These are phyloP conservation scores for Drosophila pandora DNA, from an alignment of 1,140 invertebrate genomes.

Conservation along the genomic window DNA sequence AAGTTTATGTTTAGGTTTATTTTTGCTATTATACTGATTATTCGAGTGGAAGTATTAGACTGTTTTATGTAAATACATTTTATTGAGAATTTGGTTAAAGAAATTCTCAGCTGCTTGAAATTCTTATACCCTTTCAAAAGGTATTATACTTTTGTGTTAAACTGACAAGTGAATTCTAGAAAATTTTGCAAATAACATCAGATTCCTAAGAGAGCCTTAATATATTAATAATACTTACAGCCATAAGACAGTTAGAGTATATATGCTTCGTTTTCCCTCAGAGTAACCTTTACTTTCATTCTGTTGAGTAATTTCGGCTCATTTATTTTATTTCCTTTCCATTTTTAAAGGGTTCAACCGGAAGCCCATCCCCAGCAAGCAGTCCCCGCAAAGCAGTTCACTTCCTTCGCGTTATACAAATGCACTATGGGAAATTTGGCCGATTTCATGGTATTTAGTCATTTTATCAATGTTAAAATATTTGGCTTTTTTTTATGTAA, in stretches of 20 bases:
- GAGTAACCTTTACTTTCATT: background rate
- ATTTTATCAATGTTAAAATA: no score
- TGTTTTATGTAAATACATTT: background rate
- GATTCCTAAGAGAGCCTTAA: no score
- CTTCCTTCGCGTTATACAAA: background rate
- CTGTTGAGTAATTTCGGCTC: background rate
- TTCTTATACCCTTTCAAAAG: no score
- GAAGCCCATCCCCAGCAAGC: background rate
- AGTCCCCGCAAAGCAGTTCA: background rate
- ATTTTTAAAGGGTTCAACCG: constrained; percentile 1
- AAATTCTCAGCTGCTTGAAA: background rate
- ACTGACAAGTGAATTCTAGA: no score
- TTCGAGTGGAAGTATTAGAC: background rate
- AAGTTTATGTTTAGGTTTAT: background rate
- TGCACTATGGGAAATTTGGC: no score
- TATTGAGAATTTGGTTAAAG: background rate
- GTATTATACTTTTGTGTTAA: background rate
- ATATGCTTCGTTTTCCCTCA: background rate
- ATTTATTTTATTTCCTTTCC: background rate
- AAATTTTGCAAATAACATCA: no score
- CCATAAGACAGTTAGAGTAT: background rate
- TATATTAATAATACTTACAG: no score
- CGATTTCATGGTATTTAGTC: no score
- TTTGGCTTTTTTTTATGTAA: no score
- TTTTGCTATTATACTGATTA: no score